Evolutionary conservation across 2,113 vertebrate species (phyloP).

Genomic region (Poeciliopsis occidentalis): DNA sequence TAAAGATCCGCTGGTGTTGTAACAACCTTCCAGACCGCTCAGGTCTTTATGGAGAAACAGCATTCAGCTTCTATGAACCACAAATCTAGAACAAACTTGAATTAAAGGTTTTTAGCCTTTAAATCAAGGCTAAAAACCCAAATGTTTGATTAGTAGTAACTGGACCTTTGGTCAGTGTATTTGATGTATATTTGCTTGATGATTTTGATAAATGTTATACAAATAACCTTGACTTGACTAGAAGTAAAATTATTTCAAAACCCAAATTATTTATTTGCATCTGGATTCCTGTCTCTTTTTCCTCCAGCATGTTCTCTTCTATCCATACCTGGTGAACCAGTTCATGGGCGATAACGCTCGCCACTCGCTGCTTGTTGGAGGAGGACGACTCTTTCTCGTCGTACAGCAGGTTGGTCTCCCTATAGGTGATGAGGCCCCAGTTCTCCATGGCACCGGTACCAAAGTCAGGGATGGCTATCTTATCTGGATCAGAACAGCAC

Average conservation of each 20-base stretch:
- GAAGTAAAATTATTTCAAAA: not conserved
- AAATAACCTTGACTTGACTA: too few species aligned
- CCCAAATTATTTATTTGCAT: not conserved
- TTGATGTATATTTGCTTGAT: too few species aligned
- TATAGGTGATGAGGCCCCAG: conserved; percentile 96
- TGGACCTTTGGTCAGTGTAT: too few species aligned
- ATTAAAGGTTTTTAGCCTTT: too few species aligned
- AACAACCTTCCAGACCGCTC: too few species aligned
- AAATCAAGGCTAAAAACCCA: too few species aligned
- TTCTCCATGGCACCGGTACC: conserved; percentile 99
- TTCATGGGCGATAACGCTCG: conserved; percentile 91
- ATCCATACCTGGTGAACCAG: conserved; percentile 93
- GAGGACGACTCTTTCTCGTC: conserved; percentile 87
- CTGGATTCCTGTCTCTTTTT: not conserved
- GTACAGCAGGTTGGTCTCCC: conserved; percentile 93
- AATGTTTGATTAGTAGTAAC: too few species aligned
- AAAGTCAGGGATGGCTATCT: conserved; percentile 98
- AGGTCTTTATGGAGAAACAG: too few species aligned
- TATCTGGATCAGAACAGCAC: conserved; percentile 78
- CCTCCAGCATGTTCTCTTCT: not conserved
- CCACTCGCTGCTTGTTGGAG: conserved; percentile 91
- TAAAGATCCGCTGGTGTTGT: too few species aligned
- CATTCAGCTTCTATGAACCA: too few species aligned
- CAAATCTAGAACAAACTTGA: too few species aligned
- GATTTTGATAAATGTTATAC: too few species aligned